phyloP scores from a whole-genome alignment of 2,113 vertebrate species.

The Dicrurus megarhynchus region DNA sequence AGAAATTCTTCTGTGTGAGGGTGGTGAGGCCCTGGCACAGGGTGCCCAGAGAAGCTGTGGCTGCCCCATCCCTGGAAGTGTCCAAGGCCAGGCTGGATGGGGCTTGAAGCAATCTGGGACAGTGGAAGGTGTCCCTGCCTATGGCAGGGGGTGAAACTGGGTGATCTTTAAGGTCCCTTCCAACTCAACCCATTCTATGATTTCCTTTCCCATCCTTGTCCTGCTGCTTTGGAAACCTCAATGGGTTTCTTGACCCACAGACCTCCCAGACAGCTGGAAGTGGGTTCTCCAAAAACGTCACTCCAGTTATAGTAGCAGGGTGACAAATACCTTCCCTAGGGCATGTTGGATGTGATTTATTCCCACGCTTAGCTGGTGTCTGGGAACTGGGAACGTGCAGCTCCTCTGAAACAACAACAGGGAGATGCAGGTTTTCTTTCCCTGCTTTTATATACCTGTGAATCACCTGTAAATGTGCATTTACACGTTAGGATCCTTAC shows the following conservation, averaged over 20 bases:
- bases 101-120: neutral
- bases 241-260: neutral
- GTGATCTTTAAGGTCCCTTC: neutral
- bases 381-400: fast-evolving
- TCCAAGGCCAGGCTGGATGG: neutral
- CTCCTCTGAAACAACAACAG: neutral
- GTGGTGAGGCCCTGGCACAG: neutral
- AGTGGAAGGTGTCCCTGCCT: neutral
- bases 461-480: neutral
- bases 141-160: neutral
- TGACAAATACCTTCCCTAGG: neutral
- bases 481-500: neutral
- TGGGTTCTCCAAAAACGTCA: fast-evolving
- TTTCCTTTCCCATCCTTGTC: neutral
- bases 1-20: neutral
- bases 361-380: neutral
- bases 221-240: neutral
- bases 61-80: neutral
- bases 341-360: neutral
- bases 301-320: neutral
- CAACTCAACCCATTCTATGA: neutral
- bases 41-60: too few species aligned
- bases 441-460: fast-evolving
- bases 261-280: neutral
- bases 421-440: neutral